These are phyloP conservation scores for Astyanax mexicanus DNA, from an alignment of 2,797 vertebrate species.

Conservation along the genomic window DNA sequence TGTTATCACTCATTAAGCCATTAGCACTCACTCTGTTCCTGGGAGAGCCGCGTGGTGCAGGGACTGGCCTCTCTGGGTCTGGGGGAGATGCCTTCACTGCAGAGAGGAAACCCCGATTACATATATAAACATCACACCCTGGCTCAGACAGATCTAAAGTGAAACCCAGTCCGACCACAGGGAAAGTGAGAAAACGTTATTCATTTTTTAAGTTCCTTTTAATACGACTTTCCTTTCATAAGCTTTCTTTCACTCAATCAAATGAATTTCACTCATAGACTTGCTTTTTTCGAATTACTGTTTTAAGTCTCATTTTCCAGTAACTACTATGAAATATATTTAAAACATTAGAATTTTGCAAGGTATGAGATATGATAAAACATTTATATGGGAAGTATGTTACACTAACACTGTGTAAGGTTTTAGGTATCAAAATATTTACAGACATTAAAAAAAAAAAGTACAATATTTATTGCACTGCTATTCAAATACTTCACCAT, in stretches of 20 bases:
- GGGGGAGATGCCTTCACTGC: constrained; percentile 54
- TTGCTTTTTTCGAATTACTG: too few relatives aligned
- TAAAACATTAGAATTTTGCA: too few relatives aligned
- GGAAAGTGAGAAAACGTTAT: background rate
- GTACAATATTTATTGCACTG: too few relatives aligned
- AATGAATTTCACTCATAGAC: background rate
- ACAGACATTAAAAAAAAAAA: too few relatives aligned
- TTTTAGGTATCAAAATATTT: too few relatives aligned
- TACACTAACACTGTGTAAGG: too few relatives aligned
- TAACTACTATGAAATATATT: too few relatives aligned
- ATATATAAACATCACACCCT: background rate
- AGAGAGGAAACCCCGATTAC: background rate
- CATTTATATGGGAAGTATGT: too few relatives aligned
- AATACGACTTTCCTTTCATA: background rate
- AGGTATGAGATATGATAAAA: too few relatives aligned
- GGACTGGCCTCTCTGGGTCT: constrained; percentile 53
- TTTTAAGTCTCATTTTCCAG: too few relatives aligned
- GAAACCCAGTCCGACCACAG: background rate
- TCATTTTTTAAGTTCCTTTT: too few relatives aligned
- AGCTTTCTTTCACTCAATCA: background rate
- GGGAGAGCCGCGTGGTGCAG: constrained; percentile 67
- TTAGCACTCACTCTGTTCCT: constrained; percentile 79
- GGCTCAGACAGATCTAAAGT: background rate
- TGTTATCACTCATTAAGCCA: background rate
- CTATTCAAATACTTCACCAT: too few relatives aligned